phyloP scores from a whole-genome alignment of 2,797 vertebrate genomes.

The Eulemur coronatus region DNA sequence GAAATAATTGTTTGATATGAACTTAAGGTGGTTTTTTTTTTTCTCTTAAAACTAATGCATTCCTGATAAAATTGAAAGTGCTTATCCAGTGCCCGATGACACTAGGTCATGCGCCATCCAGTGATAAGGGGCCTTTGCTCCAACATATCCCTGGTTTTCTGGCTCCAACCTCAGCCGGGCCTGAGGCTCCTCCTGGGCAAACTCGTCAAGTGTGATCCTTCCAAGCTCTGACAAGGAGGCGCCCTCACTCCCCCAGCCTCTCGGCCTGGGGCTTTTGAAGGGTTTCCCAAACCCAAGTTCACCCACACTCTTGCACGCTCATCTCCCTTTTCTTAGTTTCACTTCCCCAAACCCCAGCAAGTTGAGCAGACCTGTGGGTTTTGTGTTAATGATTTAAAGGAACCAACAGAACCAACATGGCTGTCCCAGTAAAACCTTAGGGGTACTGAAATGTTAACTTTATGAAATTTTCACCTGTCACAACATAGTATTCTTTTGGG shows the following conservation, averaged over 20 bases:
- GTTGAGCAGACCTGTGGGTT: neutral
- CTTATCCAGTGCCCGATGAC: neutral
- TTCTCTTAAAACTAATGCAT: neutral
- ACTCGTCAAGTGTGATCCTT: too few species aligned
- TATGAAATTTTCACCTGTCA: neutral
- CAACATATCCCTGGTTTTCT: neutral
- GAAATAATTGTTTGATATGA: neutral
- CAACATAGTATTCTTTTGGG: neutral
- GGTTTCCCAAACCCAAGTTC: constrained; percentile 1
- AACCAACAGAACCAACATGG: neutral
- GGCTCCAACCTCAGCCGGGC: neutral
- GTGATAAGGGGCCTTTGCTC: neutral
- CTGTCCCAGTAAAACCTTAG: neutral
- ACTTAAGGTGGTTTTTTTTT: neutral
- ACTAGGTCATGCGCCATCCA: neutral
- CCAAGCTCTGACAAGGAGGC: too few species aligned
- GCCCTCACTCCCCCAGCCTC: neutral
- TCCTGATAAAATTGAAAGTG: neutral
- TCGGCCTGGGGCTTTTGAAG: constrained; percentile 19
- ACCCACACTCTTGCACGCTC: neutral
- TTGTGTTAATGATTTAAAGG: neutral
- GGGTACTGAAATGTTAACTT: neutral
- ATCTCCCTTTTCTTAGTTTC: neutral
- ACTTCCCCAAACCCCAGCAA: neutral
- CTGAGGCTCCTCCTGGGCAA: neutral